phyloP scores from a whole-genome alignment of 1,140 invertebrate genomes.

The Chlorops oryzae region DNA sequence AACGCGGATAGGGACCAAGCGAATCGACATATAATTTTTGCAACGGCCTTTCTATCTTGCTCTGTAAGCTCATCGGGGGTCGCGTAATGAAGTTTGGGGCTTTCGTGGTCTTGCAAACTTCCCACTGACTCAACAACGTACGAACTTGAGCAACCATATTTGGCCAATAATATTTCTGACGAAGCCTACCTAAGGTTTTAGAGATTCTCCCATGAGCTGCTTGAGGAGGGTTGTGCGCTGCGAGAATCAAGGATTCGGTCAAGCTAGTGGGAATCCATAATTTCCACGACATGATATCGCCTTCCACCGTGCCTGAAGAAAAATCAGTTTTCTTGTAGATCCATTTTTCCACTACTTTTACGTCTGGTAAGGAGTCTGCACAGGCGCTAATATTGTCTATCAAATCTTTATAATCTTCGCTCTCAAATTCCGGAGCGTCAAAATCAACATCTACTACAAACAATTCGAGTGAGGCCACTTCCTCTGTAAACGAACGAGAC shows the following conservation, averaged over 20 bases:
- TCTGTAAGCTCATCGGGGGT: no score
- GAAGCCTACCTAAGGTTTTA: no score
- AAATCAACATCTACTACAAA: background rate
- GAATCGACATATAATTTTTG: background rate
- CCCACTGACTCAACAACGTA: no score
- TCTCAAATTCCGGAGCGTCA: background rate
- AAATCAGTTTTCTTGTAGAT: background rate
- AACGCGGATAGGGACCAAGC: background rate
- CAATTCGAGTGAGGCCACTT: background rate
- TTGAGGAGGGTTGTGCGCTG: no score
- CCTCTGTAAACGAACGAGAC: background rate
- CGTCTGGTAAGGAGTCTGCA: no score
- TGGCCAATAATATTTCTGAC: no score
- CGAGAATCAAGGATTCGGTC: no score
- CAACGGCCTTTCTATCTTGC: background rate
- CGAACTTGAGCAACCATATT: no score
- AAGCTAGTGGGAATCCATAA: slow-evolving; percentile 7
- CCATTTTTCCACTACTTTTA: background rate
- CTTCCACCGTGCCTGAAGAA: background rate
- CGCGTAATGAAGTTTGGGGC: no score
- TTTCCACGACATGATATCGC: slow-evolving; percentile 1
- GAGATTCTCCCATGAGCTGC: no score
- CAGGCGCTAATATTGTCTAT: no score
- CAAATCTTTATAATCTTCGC: background rate
- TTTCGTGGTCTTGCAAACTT: no score